Evolutionary conservation across 2,113 vertebrate species (phyloP), one percentile per base, ranked within the genome.

Genomic region (Paramormyrops kingsleyae): DNA sequence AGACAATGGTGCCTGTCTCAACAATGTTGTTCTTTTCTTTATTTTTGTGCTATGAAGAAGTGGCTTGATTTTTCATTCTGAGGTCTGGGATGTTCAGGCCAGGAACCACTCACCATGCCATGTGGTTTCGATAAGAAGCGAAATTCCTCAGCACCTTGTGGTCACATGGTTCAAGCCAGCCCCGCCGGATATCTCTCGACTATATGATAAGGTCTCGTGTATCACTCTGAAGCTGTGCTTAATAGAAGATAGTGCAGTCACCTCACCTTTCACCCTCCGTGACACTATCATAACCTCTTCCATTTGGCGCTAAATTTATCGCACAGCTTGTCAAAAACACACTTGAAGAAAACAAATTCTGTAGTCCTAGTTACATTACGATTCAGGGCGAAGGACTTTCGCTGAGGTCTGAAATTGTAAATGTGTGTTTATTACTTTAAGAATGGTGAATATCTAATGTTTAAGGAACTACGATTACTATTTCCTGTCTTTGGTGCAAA

Each of bases 51-150:
- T 56, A 35, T 0, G 7, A 59, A 35, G 52, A 56, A 87, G 52
- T 10, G 52, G 35, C 52, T 88, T 39, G 52, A 59, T 46, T 44
- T 74, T 59, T 87, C 50, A 42, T 56, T 87, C n/a, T n/a, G 87
- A 88, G 21, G 74, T 88, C n/a, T 24, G 42, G 53, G 62, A 88
- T 59, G 19, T 74, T 49, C 2, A 10, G 62, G 44, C 17, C 44
- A 46, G 19, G 44, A 59, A n/a, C 59, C 59, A 42, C 3, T 70
- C 13, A 19, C 42, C 42, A 47, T n/a, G 87, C 59, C 62, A 88
- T 59, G 87, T 74, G 87, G 87, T 74, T 88, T 74, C 62, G 59
- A 88, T 74, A 74, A 74, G 87, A 27, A 74, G n/a, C 21, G 44
- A 59, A 88, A 88, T 88, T 88, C 87, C 59, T 59, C 24, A 12